Evolutionary conservation across 2,797 vertebrate species (phyloP), one percentile per base, ranked within the genome.

Genomic region (Aselliscus stoliczkanus): DNA sequence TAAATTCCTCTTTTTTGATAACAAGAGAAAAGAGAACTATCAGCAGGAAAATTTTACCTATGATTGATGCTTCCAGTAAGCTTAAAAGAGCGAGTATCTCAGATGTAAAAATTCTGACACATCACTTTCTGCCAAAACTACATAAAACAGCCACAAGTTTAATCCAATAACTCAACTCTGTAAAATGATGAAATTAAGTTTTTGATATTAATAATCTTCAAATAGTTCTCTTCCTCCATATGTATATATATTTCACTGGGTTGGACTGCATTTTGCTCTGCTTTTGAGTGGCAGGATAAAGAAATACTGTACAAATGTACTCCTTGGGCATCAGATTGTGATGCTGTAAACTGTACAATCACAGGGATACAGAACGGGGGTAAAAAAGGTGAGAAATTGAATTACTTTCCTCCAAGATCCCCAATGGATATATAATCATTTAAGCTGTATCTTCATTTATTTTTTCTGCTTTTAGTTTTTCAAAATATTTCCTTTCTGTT

Each of bases 51-150:
- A 80, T 25, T 77, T 95, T 90, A 97, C 89, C 81, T 96, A 56
- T 97, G 94, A 98, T 96, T 97, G 96, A 88, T 97, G 70, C 54
- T 94, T 96, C 90, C 56, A 90, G 60, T 94, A 88, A 96, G 56
- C 77, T 96, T 97, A 88, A 97, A 97, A 96, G 86, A 97, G 47
- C 56, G 95, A 94, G 69, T 86, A 89, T 69, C 88, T 95, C 97
- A 96, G 93, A 97, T 97, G 92, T 95, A 90, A 95, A 98, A 97
- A 97, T 95, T 97, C 93, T 94, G 94, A 97, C 97, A 90, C 65
- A 96, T 95, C 95, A 97, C 75, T 97, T 96, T 97, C 97, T 95
- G 89, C 94, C 76, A 96, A 97, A 97, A 96, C 91, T 96, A 96
- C 80, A 96, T 96, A 87, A 97, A 97, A 92, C 83, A 92, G 93